phyloP scores from a whole-genome alignment of 2,797 vertebrate species.

The Eutrigla gurnardus region DNA sequence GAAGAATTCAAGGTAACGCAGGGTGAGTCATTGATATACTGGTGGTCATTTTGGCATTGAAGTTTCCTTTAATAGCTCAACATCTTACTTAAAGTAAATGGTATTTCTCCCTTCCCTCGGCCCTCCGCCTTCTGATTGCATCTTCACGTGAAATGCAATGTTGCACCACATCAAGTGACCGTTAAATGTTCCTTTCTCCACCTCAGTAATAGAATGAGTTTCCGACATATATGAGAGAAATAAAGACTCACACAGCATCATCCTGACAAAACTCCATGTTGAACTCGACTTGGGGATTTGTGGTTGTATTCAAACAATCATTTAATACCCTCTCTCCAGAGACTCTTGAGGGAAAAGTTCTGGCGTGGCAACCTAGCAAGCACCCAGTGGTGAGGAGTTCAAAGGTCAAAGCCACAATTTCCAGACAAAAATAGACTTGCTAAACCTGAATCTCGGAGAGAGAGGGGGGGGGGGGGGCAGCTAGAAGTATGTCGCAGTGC shows the following conservation, averaged over 20 bases:
- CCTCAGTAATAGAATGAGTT: not conserved
- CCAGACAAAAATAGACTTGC: slow-evolving; percentile 50
- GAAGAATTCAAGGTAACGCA: too few species aligned
- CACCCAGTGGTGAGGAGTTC: slow-evolving; percentile 30
- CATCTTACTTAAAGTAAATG: not conserved
- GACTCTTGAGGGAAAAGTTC: slow-evolving; percentile 14
- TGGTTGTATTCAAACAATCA: slow-evolving; percentile 16
- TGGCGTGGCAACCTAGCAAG: slow-evolving; percentile 28
- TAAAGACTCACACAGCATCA: not conserved
- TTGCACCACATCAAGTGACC: slow-evolving; percentile 1
- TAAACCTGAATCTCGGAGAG: slow-evolving; percentile 22
- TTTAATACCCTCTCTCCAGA: slow-evolving; percentile 11
- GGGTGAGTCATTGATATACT: too few species aligned
- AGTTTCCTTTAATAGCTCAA: not conserved
- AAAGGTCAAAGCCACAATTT: slow-evolving; percentile 56
- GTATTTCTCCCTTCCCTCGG: not conserved
- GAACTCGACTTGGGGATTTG: slow-evolving; percentile 21
- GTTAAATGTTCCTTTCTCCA: slow-evolving; percentile 14
- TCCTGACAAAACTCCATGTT: slow-evolving; percentile 16
- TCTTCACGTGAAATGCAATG: slow-evolving; percentile 16
- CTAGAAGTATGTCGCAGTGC: slow-evolving; percentile 24
- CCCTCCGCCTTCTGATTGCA: not conserved
- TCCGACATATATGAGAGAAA: slow-evolving; percentile 14
- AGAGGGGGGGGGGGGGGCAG: slow-evolving; percentile 3
- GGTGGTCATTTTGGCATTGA: not conserved